A percentile compares a stretch with the other conserved stretches of the same genome.
These are phyloP conservation scores for Mastomys natalensis DNA, from an alignment of 2,113 vertebrate species.

Conservation along the genomic window DNA sequence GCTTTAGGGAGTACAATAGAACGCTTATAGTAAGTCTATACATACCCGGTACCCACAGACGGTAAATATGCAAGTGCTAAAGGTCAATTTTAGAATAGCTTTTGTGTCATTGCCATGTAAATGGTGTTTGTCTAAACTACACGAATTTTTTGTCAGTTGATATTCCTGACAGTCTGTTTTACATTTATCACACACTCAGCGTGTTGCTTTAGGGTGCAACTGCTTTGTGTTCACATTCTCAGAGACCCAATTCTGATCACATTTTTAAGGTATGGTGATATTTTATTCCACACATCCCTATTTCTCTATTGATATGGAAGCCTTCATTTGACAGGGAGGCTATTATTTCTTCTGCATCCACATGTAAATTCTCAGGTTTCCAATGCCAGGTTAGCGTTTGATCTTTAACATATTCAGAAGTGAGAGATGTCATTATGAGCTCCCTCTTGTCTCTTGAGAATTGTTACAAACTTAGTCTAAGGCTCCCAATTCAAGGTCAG, in stretches of 20 bases:
- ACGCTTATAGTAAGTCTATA: not conserved
- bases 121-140: not conserved
- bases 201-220: not conserved
- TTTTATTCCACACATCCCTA: not conserved
- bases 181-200: not conserved
- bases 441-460: not conserved
- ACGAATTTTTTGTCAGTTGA: not conserved
- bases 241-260: not conserved
- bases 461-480: slow-evolving; percentile 33
- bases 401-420: slow-evolving; percentile 17
- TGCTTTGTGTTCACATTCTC: not conserved
- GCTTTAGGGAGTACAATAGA: not conserved
- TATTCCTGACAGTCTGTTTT: not conserved
- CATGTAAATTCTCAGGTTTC: slow-evolving; percentile 37
- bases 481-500: not conserved
- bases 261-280: slow-evolving; percentile 16
- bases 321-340: not conserved
- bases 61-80: not conserved
- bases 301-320: not conserved
- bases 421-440: slow-evolving; percentile 26
- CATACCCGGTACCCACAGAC: not conserved
- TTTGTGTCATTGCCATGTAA: not conserved
- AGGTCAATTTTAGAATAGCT: not conserved
- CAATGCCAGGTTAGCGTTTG: slow-evolving; percentile 4
- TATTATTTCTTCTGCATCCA: slow-evolving; percentile 44